Evolutionary conservation across 2,888 invertebrate genomes (phyloP), one percentile per base, ranked within the genome.

Genomic region (Diabrotica balteata): DNA sequence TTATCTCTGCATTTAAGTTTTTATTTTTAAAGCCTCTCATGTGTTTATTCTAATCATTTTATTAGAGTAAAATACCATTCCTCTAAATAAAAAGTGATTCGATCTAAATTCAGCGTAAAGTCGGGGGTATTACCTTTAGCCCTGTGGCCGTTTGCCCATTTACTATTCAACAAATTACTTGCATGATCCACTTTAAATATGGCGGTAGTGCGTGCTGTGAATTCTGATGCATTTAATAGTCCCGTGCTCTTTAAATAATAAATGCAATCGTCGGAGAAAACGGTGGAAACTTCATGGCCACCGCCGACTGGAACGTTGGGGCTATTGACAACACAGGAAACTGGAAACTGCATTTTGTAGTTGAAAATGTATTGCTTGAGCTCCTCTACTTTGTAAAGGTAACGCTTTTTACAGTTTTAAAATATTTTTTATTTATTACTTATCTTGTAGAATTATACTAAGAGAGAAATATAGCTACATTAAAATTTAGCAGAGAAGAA

Each of bases 221-320:
- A 81, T 81, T 68, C 77, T 75, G 75, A 81, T 80, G 79, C 79
- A 78, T 77, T 79, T 80, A 80, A 80, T 80, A 78, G 79, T 80
- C 76, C 74, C 77, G 72, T 79, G 80, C 78, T 75, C 72, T 74
- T 72, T 80, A 78, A 81, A 81, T 81, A 81, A 81, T 80, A 78
- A 78, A 81, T 81, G 78, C 77, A 78, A 79, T 78, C 76, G 78
- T 73, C 60, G 64, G 72, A 75, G 75, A 73, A 71, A 71, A 72
- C 65, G 66, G 67, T 49, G 66, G 70, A 68, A 67, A 66, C 55
- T 69, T 63, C 60, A 47, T 64, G 49, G 43, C 62, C 53, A 53
- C 58, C 17, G 61, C 44, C 66, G 57, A 22, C 47, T 60, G 47
- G 43, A 54, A 62, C 55, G 54, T 46, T 51, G 52, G 58, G 68